Evolutionary conservation across 1,140 invertebrate genomes (phyloP).

Genomic region (Hylaeus volcanicus): DNA sequence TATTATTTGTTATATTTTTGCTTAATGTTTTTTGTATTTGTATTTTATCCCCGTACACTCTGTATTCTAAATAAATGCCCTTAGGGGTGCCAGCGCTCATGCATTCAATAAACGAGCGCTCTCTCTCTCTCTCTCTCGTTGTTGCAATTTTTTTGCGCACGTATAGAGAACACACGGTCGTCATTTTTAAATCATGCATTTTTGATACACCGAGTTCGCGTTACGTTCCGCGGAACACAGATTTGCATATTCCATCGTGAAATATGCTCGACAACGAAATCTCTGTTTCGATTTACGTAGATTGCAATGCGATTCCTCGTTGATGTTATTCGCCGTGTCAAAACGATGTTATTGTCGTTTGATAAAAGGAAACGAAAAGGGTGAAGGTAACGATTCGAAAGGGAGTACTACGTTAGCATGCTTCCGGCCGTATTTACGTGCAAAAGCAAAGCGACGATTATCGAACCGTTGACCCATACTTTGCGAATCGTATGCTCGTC

Average conservation of each 20-base stretch:
- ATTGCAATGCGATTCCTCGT: conserved; percentile 41
- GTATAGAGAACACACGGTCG: not conserved
- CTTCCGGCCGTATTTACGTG: not conserved
- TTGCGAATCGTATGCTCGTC: not conserved
- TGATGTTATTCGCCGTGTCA: conserved; percentile 22
- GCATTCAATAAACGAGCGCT: too few relatives aligned
- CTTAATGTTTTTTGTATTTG: too few relatives aligned
- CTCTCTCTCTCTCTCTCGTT: too few relatives aligned
- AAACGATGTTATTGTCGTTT: conserved; percentile 22
- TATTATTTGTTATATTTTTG: too few relatives aligned
- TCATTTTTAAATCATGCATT: conserved; percentile 47
- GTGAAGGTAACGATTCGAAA: not conserved
- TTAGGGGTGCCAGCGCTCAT: too few relatives aligned
- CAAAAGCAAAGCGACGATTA: not conserved
- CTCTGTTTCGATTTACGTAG: conserved; percentile 48
- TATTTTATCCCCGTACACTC: too few relatives aligned
- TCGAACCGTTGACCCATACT: not conserved
- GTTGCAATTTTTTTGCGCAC: too few relatives aligned
- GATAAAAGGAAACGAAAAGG: not conserved
- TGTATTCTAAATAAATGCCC: too few relatives aligned
- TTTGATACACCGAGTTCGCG: conserved; percentile 11
- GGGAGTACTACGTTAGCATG: too few relatives aligned
- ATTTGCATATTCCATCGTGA: conserved; percentile 58
- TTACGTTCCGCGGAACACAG: conserved; percentile 16
- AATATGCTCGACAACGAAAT: conserved; percentile 37